Evolutionary conservation across 2,113 vertebrate genomes (phyloP).

Genomic region (Campylomormyrus numenius): DNA sequence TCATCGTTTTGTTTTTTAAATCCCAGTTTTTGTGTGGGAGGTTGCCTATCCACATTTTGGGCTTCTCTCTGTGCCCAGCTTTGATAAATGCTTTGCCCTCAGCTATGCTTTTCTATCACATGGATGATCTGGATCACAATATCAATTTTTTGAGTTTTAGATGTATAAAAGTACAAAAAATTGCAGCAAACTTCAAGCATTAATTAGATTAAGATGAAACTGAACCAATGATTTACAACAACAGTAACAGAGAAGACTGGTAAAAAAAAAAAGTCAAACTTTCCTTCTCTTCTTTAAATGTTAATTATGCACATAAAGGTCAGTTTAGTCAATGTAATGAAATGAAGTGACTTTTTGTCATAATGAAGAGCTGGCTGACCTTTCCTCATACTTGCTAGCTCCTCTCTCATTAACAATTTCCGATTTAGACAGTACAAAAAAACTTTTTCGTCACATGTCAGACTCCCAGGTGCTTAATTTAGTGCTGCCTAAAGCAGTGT

Average conservation of each 20-base stretch:
- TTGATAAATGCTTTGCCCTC: neutral
- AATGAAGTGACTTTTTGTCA: constrained; percentile 14
- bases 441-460: neutral
- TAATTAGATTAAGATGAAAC: neutral
- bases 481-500: neutral
- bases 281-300: constrained; percentile 5
- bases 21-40: neutral
- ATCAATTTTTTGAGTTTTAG: neutral
- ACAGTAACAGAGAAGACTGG: neutral
- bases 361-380: constrained; percentile 8
- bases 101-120: neutral
- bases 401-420: constrained; percentile 5
- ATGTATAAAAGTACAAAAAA: neutral
- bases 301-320: constrained; percentile 17
- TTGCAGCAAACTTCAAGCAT: neutral
- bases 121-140: neutral
- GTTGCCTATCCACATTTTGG: neutral
- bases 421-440: neutral
- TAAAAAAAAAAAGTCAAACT: neutral
- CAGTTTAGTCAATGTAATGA: constrained; percentile 10
- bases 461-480: neutral
- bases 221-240: neutral
- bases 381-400: neutral
- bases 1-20: neutral
- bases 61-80: neutral